Conservation (phyloP, 2,797 vertebrate species). For the Atherinosoma microstoma region DNA sequence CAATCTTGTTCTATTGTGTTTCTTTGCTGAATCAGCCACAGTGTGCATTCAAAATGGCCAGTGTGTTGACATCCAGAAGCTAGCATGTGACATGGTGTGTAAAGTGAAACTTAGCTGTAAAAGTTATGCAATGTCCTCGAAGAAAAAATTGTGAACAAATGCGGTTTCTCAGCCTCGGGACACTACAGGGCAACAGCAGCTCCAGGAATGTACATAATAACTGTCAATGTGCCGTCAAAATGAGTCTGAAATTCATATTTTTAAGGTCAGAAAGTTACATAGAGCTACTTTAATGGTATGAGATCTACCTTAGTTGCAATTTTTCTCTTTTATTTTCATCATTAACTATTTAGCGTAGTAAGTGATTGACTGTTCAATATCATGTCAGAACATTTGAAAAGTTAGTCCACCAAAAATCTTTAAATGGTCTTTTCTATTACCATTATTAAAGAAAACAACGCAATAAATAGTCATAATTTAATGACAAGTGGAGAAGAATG, state of each 20-base stretch:
- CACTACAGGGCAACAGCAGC: background rate
- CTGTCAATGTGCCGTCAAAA: background rate
- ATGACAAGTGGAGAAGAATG: background rate
- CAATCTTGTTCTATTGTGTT: too few species aligned
- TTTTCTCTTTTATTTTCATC: background rate
- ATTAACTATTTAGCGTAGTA: constrained; percentile 2
- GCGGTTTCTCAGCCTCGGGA: background rate
- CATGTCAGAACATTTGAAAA: background rate
- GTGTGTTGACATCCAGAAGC: background rate
- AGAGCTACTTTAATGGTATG: too few species aligned
- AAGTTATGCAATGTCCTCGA: background rate
- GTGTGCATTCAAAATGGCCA: too few species aligned
- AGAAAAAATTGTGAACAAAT: background rate
- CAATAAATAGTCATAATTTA: background rate
- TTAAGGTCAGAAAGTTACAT: too few species aligned
- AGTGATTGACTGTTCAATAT: background rate
- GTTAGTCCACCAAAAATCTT: too few species aligned
- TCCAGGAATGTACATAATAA: background rate
- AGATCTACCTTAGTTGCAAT: background rate
- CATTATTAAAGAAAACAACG: too few species aligned
- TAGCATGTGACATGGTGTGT: background rate
- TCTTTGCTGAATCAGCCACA: too few species aligned
- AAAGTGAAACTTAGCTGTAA: background rate
- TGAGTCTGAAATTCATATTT: background rate
- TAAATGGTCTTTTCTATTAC: too few species aligned